Base-by-base conservation (phyloP, 2,113 vertebrate species). In the Xiphophorus hellerii region DNA sequence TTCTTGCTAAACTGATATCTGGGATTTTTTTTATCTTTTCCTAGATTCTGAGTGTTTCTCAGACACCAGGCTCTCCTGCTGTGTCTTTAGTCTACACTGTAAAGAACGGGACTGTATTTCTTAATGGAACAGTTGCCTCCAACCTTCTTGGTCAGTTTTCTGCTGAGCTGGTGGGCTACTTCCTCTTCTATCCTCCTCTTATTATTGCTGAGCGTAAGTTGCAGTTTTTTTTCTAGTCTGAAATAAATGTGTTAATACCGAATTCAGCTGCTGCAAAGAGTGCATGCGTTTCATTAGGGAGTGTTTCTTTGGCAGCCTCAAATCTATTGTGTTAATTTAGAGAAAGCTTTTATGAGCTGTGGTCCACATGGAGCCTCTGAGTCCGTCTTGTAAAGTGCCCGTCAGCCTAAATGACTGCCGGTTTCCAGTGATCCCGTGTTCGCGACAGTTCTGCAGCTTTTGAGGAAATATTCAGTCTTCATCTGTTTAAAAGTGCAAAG, bases 131-230 rank as follows among this genome's bases (percentile, higher is more conserved):
- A 0, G 83, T 92, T 61, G 96, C 98, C 92, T 97, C 97, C 94
- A 96, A 95, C 90, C 95, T 99, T 62, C 97, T 99, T 68, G 95
- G 96, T 90, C 96, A 96, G 89, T 95, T 99, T 84, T 97, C 97
- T 0, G 97, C 97, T n/a, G 97, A 99, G 90, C 92, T 98, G 87
- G 97, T 99, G 86, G 97, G 97, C 74, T 99, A 99, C 95, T 98
- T 98, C 94, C 96, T 99, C 80, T 97, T 96, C 91, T 98, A 97
- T 90, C 98, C 98, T 0, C 97, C 97, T 2, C 96, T 98, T 86
- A 94, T 96, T 86, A 96, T 97, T 29, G 97, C 98, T 11, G 98
- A 99, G 91, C 96, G 98, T 99, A 95, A 97, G 97, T 96, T 42
- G 39, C 35, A 12, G 11, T 37, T 82, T 82, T 42, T 35, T 35